Base-by-base conservation (phyloP, 30 jellyfish, hydroid and myxozoan genomes). In the Phacellophora camtschatica region DNA sequence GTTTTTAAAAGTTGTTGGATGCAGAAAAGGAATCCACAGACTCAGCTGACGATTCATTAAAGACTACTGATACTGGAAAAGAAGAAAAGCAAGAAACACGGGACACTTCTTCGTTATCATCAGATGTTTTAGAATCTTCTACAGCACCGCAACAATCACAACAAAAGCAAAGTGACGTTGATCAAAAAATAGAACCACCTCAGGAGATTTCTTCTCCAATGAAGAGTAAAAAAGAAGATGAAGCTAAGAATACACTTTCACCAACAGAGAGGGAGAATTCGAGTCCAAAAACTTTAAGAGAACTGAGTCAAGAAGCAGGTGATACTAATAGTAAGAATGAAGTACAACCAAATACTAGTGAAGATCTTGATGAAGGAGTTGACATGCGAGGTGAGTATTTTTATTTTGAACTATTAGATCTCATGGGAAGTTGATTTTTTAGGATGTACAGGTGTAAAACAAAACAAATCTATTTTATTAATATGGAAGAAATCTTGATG, bases 341-440 rank as follows among this genome's bases (percentile, higher is more conserved):
- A 20, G 7, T 25, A 27, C 41, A 57, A 0, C 18, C 15, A 3
- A 49, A 72, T 28, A 54, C 32, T 48, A 30, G 31, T 29, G 85
- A 31, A 22, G 73, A 49, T 3, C 62, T 72, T 27, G 85, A 72
- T 53, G 85, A 72, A 72, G 85, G 85, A 22, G 70, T 72, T 30
- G 85, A 72, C 34, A 72, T 72, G 85, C 43, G 39, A 72, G 85
- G 84, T 71, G 50, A n/a, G n/a, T n/a, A n/a, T n/a, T n/a, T n/a
- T n/a, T n/a, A n/a, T n/a, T n/a, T n/a, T n/a, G n/a, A n/a, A n/a
- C n/a, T n/a, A n/a, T n/a, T n/a, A n/a, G n/a, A n/a, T n/a, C n/a
- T n/a, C n/a, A n/a, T n/a, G n/a, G n/a, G n/a, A n/a, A n/a, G n/a
- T n/a, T n/a, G n/a, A n/a, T n/a, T n/a, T n/a, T n/a, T n/a, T n/a